Evolutionary conservation across 2,888 invertebrate genomes (phyloP), one percentile per base, ranked within the genome.

Genomic region (Andrena praecox): DNA sequence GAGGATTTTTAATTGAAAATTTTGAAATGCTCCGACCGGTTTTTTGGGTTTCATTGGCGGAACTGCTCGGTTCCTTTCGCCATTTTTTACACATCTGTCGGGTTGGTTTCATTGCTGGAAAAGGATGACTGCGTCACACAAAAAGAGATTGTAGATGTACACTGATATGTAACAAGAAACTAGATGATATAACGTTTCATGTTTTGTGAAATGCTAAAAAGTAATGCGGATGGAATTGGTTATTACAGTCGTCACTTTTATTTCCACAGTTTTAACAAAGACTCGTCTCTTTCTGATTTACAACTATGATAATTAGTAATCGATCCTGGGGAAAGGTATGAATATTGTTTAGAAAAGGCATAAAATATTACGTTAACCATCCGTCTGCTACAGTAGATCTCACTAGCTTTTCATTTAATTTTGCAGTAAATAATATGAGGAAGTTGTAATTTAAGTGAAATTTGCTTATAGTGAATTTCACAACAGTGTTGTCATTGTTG

Each of bases 181-280:
- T 33, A 24, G 12, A 20, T 64, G 64, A 60, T 71, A 78, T 64
- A 77, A 70, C 6, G 33, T 20, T 35, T 27, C 31, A 54, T 54
- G 54, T 33, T 54, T 52, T 54, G 31, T n/a, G 6, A 6, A 33
- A 12, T 33, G 20, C 7, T 60, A 60, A 33, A 77, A 66, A 56
- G 24, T 56, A 27, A 27, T 24, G 20, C 33, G 6, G 33, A 62
- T 62, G 20, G n/a, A 62, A 62, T 31, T 33, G 33, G 24, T 56
- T 56, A 56, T 27, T 56, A 12, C 27, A 56, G 10, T 56, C 24
- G 10, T 56, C 24, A 10, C 42, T 56, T 31, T 59, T 31, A 68
- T 20, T 74, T 56, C 67, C 35, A 66, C 42, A 42, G 56, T 73
- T 33, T 16, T 56, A 24, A 24, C 10, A 27, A 10, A 27, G 4